These are phyloP conservation scores for Heliconius charithonia DNA, from an alignment of 2,888 invertebrate species.

Conservation along the genomic window DNA sequence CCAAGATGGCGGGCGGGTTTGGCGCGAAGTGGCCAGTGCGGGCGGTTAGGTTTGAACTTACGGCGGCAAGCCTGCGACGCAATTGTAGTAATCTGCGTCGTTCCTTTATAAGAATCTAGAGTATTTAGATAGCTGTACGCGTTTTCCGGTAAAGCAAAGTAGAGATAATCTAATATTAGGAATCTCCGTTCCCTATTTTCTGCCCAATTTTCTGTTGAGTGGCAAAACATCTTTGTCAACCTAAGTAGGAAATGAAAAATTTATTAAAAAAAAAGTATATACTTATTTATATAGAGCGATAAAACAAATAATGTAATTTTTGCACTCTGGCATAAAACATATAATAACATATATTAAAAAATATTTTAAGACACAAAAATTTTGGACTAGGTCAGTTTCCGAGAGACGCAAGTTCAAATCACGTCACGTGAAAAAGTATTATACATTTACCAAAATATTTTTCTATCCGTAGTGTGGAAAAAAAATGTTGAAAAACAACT, in stretches of 20 bases:
- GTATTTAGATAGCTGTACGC: neutral
- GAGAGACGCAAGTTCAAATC: neutral
- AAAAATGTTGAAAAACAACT: neutral
- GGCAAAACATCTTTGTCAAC: too few relatives aligned
- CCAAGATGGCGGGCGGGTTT: constrained; percentile 64
- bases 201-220: too few relatives aligned
- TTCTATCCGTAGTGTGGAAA: neutral
- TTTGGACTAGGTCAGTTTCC: neutral
- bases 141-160: neutral
- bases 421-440: neutral
- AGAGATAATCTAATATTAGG: neutral
- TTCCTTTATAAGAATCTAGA: neutral
- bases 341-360: too few relatives aligned
- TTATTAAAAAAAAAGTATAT: too few relatives aligned
- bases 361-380: too few relatives aligned
- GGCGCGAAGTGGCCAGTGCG: constrained; percentile 53
- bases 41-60: constrained; percentile 26
- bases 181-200: too few relatives aligned
- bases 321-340: too few relatives aligned
- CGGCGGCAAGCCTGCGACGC: neutral
- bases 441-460: neutral
- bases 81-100: neutral
- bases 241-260: too few relatives aligned
- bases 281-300: too few relatives aligned
- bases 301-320: too few relatives aligned